A percentile compares a stretch with the other conserved stretches of the same genome.
Conservation (phyloP, 2,113 vertebrate species). For the Todiramphus chloris region DNA sequence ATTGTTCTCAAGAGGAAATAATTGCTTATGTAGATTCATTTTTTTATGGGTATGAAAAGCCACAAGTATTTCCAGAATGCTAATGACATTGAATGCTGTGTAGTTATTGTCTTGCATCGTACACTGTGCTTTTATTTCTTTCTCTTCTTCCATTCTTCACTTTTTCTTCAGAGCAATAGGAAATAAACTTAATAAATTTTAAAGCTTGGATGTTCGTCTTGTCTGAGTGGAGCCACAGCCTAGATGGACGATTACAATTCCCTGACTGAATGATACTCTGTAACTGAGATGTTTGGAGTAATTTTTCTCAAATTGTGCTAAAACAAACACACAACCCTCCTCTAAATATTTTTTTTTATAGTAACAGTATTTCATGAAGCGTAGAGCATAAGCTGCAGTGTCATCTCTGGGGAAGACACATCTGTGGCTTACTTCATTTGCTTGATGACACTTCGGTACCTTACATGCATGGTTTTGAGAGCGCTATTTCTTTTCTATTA, state of each 20-base stretch:
- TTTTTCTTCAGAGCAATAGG: not conserved
- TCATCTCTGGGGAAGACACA: not conserved
- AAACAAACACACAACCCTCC: not conserved
- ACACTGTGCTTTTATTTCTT: not conserved
- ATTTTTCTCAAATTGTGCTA: not conserved
- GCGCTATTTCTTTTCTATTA: not conserved
- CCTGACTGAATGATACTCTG: not conserved
- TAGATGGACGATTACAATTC: not conserved
- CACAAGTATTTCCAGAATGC: slow-evolving; percentile 41
- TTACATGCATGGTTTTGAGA: not conserved
- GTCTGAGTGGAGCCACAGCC: not conserved
- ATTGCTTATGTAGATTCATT: not conserved
- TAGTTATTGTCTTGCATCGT: not conserved
- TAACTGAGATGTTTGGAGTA: not conserved
- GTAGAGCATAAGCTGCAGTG: not conserved
- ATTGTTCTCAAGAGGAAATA: not conserved
- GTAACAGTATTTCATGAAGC: not conserved
- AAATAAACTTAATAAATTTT: not conserved
- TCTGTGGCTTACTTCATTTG: not conserved
- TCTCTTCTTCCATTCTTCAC: not conserved
- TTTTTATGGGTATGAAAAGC: not conserved
- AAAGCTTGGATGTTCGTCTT: not conserved
- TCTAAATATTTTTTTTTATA: not conserved
- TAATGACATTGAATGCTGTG: slow-evolving; percentile 1
- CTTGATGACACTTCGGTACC: not conserved